Base-by-base conservation (phyloP, 2,888 invertebrate species). In the Aplocera efformata region DNA sequence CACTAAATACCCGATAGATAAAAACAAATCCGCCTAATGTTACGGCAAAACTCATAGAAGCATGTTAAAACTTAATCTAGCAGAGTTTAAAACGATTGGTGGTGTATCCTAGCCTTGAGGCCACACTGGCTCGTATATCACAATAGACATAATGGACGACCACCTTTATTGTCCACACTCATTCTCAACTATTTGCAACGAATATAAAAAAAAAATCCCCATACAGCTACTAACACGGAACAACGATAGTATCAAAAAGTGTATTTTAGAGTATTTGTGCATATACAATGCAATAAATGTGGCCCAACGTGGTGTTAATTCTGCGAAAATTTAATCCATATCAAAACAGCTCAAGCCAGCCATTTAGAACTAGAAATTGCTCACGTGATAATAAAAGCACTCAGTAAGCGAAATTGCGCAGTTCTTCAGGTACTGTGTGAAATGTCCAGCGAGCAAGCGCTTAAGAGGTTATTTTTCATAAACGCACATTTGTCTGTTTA, bases 111-210 rank as follows among this genome's bases (percentile, higher is more conserved):
- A 58, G 37, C 40, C 13, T 17, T 36, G 31, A 43, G 45, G 53
- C 59, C 13, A 5, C 58, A 58, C 64, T 67, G 67, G 69, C 69
- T 67, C 59, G 48, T 53, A 60, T 79, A 80, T 80, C 79, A 79
- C 83, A 80, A 63, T 54, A 63, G 64, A 55, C 58, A 64, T 66
- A 63, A 64, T 66, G 70, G 72, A 69, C 70, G 60, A 73, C 79
- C 79, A 77, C 76, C 74, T 48, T 85, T 85, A 86, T 85, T 86
- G 86, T 85, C 85, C 83, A 72, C 76, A 69, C 73, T 76, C 80
- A 74, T 72, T 59, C 74, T 75, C 71, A 71, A 77, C 77, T 82
- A 64, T 62, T 71, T 72, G 81, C 84, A 83, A 83, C 79, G 72
- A 72, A 81, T 79, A 55, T 50, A 45, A 56, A 71, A 71, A 74